Evolutionary conservation across 2,113 vertebrate genomes (phyloP).

Genomic region (Triplophysa dalaica): DNA sequence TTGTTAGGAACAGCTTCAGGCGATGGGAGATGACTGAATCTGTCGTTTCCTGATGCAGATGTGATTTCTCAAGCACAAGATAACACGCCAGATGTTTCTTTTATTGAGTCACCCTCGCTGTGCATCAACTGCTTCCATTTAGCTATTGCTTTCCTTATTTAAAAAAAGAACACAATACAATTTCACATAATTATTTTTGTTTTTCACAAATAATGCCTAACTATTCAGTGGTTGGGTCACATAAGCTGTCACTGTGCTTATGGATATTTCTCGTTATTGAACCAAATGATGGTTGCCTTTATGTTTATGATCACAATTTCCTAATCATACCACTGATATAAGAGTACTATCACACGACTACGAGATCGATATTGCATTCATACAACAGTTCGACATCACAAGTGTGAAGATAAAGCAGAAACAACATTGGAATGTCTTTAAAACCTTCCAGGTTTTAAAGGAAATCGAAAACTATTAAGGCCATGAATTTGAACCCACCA

Average conservation of each 20-base stretch:
- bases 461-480: no score
- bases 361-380: no score
- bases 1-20: constrained; percentile 5
- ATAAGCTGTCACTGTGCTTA: neutral
- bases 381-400: no score
- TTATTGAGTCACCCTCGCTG: neutral
- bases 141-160: neutral
- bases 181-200: constrained; percentile 9
- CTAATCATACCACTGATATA: neutral
- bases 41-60: constrained; percentile 12
- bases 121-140: constrained; percentile 5
- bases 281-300: neutral
- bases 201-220: no score
- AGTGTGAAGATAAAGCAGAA: no score
- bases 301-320: neutral
- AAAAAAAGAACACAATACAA: neutral
- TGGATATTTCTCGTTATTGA: neutral
- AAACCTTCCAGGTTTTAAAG: no score
- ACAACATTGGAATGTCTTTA: no score
- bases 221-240: neutral
- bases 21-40: constrained; percentile 11
- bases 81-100: constrained; percentile 38
- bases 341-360: no score
- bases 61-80: constrained; percentile 13
- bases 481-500: no score